Evolutionary conservation across 1,140 invertebrate genomes (phyloP).

Genomic region (Drosophila seguyi): DNA sequence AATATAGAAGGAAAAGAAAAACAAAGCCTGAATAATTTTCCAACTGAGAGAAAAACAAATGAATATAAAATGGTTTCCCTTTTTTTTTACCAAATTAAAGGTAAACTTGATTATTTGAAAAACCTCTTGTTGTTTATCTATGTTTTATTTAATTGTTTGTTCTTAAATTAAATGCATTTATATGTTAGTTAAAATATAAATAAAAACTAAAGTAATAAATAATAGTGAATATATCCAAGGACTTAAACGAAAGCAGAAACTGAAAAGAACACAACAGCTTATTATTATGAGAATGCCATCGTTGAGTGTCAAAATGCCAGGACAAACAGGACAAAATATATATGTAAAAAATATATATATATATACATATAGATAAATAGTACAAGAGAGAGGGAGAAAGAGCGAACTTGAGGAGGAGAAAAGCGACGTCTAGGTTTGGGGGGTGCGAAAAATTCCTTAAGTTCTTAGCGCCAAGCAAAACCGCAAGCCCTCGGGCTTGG

Average conservation of each 20-base stretch:
- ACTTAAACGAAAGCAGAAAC: not conserved
- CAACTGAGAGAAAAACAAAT: not conserved
- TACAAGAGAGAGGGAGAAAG: slow-evolving; percentile 11
- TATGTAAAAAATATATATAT: slow-evolving; percentile 4
- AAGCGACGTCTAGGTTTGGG: not conserved
- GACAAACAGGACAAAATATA: slow-evolving; percentile 12
- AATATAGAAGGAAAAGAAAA: not conserved
- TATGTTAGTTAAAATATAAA: not conserved
- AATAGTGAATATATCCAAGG: not conserved
- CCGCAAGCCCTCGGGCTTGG: slow-evolving; percentile 44
- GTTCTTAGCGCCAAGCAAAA: slow-evolving; percentile 65
- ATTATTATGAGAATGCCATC: slow-evolving; percentile 63
- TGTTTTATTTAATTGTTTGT: no score
- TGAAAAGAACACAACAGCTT: slow-evolving; percentile 36
- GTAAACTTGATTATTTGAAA: no score
- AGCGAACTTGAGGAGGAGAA: not conserved
- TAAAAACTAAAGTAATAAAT: not conserved
- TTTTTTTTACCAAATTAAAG: no score
- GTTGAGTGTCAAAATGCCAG: slow-evolving; percentile 60
- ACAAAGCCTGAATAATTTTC: slow-evolving; percentile 6
- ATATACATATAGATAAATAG: slow-evolving; percentile 19
- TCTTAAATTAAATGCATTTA: no score
- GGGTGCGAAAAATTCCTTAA: slow-evolving; percentile 58
- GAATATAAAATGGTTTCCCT: no score
- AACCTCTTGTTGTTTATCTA: no score